Base-by-base conservation (phyloP, 1,140 invertebrate genomes). In the Drosophila setifemur region DNA sequence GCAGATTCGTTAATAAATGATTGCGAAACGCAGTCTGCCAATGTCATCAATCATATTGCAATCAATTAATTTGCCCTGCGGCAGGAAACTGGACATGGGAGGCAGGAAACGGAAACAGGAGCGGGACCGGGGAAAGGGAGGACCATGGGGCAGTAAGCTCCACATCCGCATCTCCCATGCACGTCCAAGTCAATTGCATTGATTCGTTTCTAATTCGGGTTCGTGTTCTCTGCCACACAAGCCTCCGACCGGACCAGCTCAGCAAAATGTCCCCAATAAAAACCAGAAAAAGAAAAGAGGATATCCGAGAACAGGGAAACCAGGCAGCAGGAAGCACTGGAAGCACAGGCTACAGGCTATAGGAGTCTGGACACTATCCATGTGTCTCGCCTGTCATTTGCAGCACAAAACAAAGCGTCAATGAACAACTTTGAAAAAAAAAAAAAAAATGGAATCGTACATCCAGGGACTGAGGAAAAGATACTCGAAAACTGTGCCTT, bases 41-140 rank as follows among this genome's bases (percentile, higher is more conserved):
- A 73, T 82, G 79, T 64, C 73, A 85, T 82, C 78, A 85, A 82
- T 82, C 77, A 82, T 82, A 82, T 77, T 77, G 77, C 78, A 73
- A 82, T 82, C 78, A 85, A 82, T 82, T 85, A 82, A 82, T 82
- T 73, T 73, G 39, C 25, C 48, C 45, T 33, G 53, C 42, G 52
- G 66, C 19, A 26, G 19, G 11, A 55, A 14, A 57, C 29, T 18
- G 42, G 52, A 55, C 50, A 19, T n/a, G 21, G n/a, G 25, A 16
- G 23, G 2, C 11, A n/a, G 11, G n/a, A n/a, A n/a, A n/a, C n/a
- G n/a, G n/a, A n/a, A n/a, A 11, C 11, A 5, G 1, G 31, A 12
- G 31, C n/a, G 33, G 12, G 4, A 9, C 6, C 2, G 11, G 2
- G 23, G 12, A 14, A 6, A 16, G 12, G 2, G 4, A 8, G 23